Evolutionary conservation across 2,113 vertebrate genomes (phyloP).

Genomic region (Anarrhichthys ocellatus): DNA sequence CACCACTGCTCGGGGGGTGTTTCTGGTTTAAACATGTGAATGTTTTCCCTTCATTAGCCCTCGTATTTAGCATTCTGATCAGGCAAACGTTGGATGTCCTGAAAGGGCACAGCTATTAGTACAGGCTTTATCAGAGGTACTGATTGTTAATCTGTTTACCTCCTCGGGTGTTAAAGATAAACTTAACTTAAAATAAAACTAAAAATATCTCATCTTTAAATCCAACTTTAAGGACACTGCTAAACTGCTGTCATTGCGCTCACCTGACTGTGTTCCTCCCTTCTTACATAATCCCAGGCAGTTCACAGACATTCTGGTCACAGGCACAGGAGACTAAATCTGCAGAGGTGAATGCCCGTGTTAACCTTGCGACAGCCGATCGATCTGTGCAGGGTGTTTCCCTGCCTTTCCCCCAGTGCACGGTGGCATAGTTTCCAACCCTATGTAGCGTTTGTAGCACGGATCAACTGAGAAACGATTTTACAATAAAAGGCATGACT

Average conservation of each 20-base stretch:
- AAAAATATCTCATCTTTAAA: slow-evolving; percentile 1
- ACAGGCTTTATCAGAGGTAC: slow-evolving; percentile 37
- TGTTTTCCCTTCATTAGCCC: slow-evolving; percentile 63
- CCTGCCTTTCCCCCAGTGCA: slow-evolving; percentile 16
- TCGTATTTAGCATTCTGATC: slow-evolving; percentile 76
- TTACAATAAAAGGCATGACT: too few species aligned
- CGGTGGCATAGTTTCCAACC: background rate
- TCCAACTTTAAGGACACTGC: background rate
- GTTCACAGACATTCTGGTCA: slow-evolving; percentile 7
- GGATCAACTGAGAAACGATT: background rate
- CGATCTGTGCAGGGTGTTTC: slow-evolving; percentile 7
- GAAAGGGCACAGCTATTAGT: slow-evolving; percentile 50
- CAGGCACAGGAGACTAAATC: background rate
- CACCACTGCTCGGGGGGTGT: slow-evolving; percentile 25
- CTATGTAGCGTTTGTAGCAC: background rate
- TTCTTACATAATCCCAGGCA: slow-evolving; percentile 11
- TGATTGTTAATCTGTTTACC: slow-evolving; percentile 33
- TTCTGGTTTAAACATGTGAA: slow-evolving; percentile 59
- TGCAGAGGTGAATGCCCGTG: background rate
- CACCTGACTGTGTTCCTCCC: background rate
- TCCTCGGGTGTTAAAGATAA: background rate
- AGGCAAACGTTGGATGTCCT: slow-evolving; percentile 51
- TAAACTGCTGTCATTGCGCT: background rate
- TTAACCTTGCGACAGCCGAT: slow-evolving; percentile 4
- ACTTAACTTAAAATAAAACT: slow-evolving; percentile 27